A percentile compares a stretch with the other conserved stretches of the same genome.
Conservation (phyloP, 1,140 invertebrate genomes). For the Stegodyphus mimosarum region DNA sequence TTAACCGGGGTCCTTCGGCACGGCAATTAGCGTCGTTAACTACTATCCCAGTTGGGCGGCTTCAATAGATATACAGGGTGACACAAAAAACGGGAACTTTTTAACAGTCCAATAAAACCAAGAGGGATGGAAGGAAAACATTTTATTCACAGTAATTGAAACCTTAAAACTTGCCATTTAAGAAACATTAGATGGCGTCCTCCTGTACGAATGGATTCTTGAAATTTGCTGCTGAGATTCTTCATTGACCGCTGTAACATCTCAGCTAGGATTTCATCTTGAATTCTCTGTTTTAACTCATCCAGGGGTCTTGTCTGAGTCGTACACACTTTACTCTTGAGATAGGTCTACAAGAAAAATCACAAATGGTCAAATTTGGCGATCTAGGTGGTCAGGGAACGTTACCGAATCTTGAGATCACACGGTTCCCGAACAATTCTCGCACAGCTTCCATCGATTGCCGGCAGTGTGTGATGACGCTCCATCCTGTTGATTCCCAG, state of each 20-base stretch:
- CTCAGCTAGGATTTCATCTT: background rate
- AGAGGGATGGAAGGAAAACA: background rate
- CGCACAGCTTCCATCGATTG: background rate
- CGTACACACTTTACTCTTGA: background rate
- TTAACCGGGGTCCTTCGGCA: no score
- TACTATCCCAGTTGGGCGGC: no score
- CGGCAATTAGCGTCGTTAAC: no score
- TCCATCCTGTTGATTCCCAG: background rate
- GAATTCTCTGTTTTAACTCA: background rate
- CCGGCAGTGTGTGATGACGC: background rate
- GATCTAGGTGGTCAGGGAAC: background rate
- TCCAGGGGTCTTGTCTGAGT: background rate
- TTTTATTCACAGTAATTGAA: constrained; percentile 6
- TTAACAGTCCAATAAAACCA: background rate
- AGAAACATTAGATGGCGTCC: background rate
- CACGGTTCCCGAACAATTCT: background rate
- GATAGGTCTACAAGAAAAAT: background rate
- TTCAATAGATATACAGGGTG: no score
- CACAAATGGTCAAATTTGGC: background rate
- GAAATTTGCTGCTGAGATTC: background rate
- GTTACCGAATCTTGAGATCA: background rate
- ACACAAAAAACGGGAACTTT: no score
- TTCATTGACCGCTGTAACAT: background rate
- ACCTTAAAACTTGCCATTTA: background rate
- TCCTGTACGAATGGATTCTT: background rate